These are phyloP conservation scores for Thunnus thynnus DNA, from an alignment of 2,113 vertebrate genomes.

Conservation along the genomic window DNA sequence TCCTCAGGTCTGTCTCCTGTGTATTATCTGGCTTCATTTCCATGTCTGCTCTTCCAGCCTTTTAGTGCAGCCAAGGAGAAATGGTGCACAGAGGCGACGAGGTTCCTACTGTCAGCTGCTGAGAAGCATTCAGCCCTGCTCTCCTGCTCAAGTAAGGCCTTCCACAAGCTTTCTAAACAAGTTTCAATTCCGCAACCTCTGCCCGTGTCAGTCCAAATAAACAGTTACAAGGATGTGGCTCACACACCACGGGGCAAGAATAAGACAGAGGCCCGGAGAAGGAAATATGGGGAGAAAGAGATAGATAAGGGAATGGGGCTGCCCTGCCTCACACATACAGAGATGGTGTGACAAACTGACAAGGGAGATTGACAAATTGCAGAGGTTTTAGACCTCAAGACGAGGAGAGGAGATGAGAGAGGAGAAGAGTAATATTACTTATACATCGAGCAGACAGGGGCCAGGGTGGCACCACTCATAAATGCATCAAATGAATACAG, in stretches of 20 bases:
- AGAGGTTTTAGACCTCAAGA: not conserved
- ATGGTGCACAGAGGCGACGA: constrained; percentile 49
- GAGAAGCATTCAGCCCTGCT: constrained; percentile 45
- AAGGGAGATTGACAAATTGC: constrained; percentile 16
- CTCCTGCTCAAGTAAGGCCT: constrained; percentile 46
- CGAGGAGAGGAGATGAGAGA: not conserved
- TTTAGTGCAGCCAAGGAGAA: constrained; percentile 62
- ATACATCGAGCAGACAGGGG: not conserved
- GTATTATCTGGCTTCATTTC: constrained; percentile 43
- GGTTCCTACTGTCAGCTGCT: constrained; percentile 57
- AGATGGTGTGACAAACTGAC: not conserved
- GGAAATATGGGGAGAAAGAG: constrained; percentile 22
- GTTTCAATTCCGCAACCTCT: constrained; percentile 62
- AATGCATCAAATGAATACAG: constrained; percentile 8
- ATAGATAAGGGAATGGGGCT: not conserved
- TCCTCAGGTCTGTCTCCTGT: constrained; percentile 25
- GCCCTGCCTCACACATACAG: not conserved
- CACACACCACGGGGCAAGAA: constrained; percentile 25
- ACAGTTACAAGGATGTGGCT: constrained; percentile 58
- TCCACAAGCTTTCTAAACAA: constrained; percentile 65
- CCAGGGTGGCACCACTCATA: not conserved
- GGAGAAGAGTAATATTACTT: not conserved
- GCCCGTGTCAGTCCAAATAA: constrained; percentile 68
- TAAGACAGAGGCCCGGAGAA: constrained; percentile 28
- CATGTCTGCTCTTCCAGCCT: constrained; percentile 35